These are phyloP conservation scores for Clarias macrocephalus DNA, from an alignment of 2,113 vertebrate genomes.

Conservation along the genomic window DNA sequence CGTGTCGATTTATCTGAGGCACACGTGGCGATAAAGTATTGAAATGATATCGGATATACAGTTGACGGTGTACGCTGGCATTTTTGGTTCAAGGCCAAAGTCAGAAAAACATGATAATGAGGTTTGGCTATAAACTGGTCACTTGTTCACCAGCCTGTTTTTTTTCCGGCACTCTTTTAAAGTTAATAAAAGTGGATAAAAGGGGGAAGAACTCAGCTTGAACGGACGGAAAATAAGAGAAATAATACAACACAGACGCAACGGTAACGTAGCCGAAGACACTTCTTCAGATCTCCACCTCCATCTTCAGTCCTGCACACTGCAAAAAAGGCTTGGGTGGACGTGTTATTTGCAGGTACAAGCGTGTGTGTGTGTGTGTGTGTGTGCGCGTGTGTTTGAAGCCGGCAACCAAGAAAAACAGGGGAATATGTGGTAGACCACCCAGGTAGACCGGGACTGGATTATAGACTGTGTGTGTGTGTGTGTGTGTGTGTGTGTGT, in stretches of 20 bases:
- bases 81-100: neutral
- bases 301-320: neutral
- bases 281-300: neutral
- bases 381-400: conserved; percentile 36
- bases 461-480: conserved; percentile 68
- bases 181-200: neutral
- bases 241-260: neutral
- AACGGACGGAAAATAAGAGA: neutral
- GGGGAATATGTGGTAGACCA: conserved; percentile 62
- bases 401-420: conserved; percentile 49
- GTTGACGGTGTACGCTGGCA: neutral
- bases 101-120: neutral
- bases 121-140: neutral
- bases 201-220: neutral
- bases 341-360: neutral
- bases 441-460: conserved; percentile 73
- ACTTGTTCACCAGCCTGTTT: neutral
- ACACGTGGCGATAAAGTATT: neutral
- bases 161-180: neutral
- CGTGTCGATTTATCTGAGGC: neutral
- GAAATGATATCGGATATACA: neutral
- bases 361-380: neutral
- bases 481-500: conserved; percentile 36
- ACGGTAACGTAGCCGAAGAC: neutral
- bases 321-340: neutral